A percentile compares a stretch with the other conserved stretches of the same genome.
Evolutionary conservation across 2,797 vertebrate genomes (phyloP).

Genomic region (Corythornis leucogaster): DNA sequence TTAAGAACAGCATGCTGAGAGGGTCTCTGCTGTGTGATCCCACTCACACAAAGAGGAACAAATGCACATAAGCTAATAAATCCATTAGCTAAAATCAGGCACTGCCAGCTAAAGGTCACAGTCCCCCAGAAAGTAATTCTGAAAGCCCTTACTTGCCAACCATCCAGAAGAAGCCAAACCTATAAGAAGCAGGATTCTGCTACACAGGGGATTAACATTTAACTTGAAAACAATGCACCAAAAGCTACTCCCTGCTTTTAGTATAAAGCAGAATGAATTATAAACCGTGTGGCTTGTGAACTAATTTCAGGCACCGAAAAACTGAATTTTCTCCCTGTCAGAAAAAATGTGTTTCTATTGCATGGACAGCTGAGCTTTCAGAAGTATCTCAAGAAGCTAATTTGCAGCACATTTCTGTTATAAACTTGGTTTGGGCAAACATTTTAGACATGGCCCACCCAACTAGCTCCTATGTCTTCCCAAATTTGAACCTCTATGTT

Average conservation of each 20-base stretch:
- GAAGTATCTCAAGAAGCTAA: background rate
- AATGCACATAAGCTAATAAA: background rate
- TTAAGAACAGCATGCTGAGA: background rate
- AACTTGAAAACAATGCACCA: background rate
- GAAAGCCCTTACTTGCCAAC: background rate
- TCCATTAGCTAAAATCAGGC: background rate
- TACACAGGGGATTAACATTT: background rate
- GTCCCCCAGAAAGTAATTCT: background rate
- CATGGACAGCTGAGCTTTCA: background rate
- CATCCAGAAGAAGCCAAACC: background rate
- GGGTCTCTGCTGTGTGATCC: background rate
- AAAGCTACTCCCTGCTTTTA: background rate
- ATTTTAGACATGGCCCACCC: background rate
- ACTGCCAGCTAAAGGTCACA: background rate
- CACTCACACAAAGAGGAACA: background rate
- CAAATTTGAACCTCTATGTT: background rate
- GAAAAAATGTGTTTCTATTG: background rate
- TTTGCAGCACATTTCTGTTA: background rate
- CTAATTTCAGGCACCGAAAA: background rate
- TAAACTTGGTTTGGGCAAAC: background rate
- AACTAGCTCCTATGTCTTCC: background rate
- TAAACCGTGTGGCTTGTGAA: background rate
- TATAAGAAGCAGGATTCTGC: background rate
- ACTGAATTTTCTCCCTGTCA: background rate
- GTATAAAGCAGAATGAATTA: background rate